Base-by-base conservation (phyloP, 2,888 invertebrate species). In the Orthosia gothica region DNA sequence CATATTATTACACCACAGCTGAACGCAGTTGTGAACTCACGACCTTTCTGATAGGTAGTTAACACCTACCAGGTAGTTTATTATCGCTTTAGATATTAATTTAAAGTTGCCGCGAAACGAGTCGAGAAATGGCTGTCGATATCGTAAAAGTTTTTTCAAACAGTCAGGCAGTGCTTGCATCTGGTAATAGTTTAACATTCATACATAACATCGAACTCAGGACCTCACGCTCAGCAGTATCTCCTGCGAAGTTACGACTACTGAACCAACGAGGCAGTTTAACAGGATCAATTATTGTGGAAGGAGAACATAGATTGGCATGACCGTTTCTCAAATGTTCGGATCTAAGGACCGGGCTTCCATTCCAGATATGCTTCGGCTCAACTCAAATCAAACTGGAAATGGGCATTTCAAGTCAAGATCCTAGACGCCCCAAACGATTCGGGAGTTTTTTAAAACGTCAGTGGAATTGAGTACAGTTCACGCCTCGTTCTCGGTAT, bases 21-120 rank as follows among this genome's bases (percentile, higher is more conserved):
- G 79, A 76, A 57, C 66, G 65, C 45, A 67, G 83, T 71, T 80
- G 62, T 82, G 84, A 82, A 75, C 82, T 81, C 81, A 57, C 81
- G 84, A 82, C 82, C 82, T 82, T 84, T 81, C 23, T 71, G 71
- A 80, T 84, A 75, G 55, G 47, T 75, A 75, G 70, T 80, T 84
- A 84, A 81, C 84, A 82, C 84, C 69, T 84, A 81, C 71, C 70
- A 57, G 23, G 45, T 64, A 50, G 70, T 71, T 82, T 81, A 81
- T 75, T 84, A 84, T 75, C 68, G 81, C 81, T 84, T 75, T 52
- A 69, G 69, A 83, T 73, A 79, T 73, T 79, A 69, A 83, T 83
- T 83, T 73, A 40, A 69, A 81, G 69, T 61, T 83, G 49, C 79
- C 79, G 79, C 62, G 55, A 50, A 69, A n/a, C 61, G 4, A 45